phyloP scores from a whole-genome alignment of 2,113 vertebrate species.

The human (Homo sapiens) region DNA sequence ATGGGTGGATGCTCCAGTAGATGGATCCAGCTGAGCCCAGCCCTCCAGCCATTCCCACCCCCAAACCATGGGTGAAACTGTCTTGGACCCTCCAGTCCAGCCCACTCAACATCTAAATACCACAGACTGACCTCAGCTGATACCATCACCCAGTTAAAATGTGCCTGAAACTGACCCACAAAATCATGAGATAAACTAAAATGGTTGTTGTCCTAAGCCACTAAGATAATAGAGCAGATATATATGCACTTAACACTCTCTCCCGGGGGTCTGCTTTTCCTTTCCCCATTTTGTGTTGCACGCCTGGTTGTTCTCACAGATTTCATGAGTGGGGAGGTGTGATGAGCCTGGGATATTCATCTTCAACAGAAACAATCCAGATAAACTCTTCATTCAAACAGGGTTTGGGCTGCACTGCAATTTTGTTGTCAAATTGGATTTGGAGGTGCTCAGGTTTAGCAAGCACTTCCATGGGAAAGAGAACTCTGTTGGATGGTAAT shows the following conservation, averaged over 20 bases:
- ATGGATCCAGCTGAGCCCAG: not conserved
- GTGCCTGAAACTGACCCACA: not conserved
- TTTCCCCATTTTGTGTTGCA: not conserved
- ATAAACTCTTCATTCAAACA: not conserved
- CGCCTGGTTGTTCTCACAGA: not conserved
- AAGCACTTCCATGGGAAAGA: not conserved
- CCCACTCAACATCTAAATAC: not conserved
- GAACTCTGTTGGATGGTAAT: not conserved
- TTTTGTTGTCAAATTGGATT: not conserved
- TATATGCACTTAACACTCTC: not conserved
- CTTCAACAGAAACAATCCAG: not conserved
- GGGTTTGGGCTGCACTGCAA: not conserved
- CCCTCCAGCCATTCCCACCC: not conserved
- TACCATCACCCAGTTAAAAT: not conserved
- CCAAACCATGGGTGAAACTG: not conserved
- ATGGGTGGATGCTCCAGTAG: rapidly evolving
- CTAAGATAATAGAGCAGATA: not conserved
- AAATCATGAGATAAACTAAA: not conserved
- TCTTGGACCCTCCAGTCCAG: not conserved
- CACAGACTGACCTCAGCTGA: not conserved
- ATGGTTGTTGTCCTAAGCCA: not conserved
- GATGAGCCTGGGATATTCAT: not conserved
- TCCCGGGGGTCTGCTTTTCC: not conserved
- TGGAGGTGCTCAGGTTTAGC: not conserved
- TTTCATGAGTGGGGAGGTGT: not conserved